Conservation (phyloP, 2,113 vertebrate genomes). For the Corapipo altera region DNA sequence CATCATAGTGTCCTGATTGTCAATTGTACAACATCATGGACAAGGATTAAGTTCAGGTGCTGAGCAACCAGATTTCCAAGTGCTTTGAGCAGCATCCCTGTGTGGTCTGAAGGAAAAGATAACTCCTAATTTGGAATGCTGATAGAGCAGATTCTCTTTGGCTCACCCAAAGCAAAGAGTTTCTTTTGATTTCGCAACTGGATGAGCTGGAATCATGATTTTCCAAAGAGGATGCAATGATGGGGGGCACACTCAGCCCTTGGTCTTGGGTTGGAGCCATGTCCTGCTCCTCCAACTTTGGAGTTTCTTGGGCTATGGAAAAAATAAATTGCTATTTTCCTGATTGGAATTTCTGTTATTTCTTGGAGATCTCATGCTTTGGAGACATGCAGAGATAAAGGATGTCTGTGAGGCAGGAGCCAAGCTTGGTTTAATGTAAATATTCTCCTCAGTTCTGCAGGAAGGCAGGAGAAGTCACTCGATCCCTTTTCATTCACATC, state of each 20-base stretch:
- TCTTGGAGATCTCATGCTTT: neutral
- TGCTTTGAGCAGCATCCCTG: neutral
- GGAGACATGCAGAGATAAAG: neutral
- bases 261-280: rapidly evolving
- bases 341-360: neutral
- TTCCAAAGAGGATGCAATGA: neutral
- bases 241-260: neutral
- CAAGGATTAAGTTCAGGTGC: neutral
- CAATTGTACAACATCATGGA: neutral
- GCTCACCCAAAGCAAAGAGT: neutral
- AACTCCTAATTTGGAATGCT: rapidly evolving
- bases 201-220: neutral
- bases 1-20: rapidly evolving
- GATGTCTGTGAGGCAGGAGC: neutral
- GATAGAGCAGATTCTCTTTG: neutral
- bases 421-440: neutral
- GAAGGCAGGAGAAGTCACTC: neutral
- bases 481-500: neutral
- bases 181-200: neutral
- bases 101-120: neutral
- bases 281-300: neutral
- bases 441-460: neutral
- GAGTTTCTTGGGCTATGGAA: neutral
- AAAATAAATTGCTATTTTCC: neutral
- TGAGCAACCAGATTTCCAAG: neutral